Percentiles rank a stretch among this genome's conserved stretches.
These are phyloP conservation scores for Drosophila ficusphila DNA, from an alignment of 1,140 invertebrate species.

Conservation along the genomic window DNA sequence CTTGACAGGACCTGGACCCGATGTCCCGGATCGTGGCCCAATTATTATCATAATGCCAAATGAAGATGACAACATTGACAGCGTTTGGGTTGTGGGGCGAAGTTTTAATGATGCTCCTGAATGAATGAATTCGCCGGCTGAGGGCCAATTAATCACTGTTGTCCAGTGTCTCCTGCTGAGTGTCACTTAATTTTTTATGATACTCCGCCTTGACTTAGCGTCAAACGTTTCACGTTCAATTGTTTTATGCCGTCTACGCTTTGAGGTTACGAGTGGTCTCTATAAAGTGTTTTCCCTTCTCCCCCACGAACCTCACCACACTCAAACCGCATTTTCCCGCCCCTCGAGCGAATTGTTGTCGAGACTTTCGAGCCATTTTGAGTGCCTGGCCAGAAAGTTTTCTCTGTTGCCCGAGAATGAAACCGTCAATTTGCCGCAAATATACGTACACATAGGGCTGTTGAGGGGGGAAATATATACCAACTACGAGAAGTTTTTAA, in stretches of 20 bases:
- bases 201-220: conserved; percentile 43
- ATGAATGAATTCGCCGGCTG: conserved; percentile 48
- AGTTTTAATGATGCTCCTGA: conserved; percentile 77
- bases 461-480: conserved; percentile 7
- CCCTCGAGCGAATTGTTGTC: conserved; percentile 52
- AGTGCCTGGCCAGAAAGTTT: conserved; percentile 61
- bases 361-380: conserved; percentile 45
- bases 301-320: not conserved
- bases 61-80: conserved; percentile 76
- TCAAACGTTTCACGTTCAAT: conserved; percentile 67
- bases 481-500: conserved; percentile 65
- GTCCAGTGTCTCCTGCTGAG: conserved; percentile 41
- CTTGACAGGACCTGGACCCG: conserved; percentile 56
- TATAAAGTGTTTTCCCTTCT: conserved; percentile 33
- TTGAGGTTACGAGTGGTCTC: conserved; percentile 59
- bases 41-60: conserved; percentile 81
- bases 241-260: conserved; percentile 76
- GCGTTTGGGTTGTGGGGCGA: conserved; percentile 19
- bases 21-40: conserved; percentile 47
- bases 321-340: not conserved
- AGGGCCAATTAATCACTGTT: conserved; percentile 77
- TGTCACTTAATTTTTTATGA: conserved; percentile 74
- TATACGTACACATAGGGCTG: conserved; percentile 27
- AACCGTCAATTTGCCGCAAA: conserved; percentile 69
- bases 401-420: conserved; percentile 40